These are phyloP conservation scores for Atrina japonica DNA, from an alignment of 2,888 invertebrate genomes.

Conservation along the genomic window DNA sequence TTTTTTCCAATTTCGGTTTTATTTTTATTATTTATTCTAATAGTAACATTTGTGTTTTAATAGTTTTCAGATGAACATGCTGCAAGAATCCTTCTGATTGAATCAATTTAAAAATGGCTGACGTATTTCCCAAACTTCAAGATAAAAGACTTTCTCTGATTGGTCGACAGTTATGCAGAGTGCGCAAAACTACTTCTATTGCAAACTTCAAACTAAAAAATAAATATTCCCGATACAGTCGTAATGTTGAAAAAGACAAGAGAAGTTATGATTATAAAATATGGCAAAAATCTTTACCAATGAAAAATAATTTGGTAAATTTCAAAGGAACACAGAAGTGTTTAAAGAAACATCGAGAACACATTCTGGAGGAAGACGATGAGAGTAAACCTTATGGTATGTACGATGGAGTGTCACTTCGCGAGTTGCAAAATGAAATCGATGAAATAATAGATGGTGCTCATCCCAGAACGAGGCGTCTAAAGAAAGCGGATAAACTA, in stretches of 20 bases:
- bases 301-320: slow-evolving; percentile 28
- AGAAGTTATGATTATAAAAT: slow-evolving; percentile 33
- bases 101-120: slow-evolving; percentile 12
- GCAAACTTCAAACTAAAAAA: slow-evolving; percentile 30
- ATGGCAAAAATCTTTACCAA: slow-evolving; percentile 35
- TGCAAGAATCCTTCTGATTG: no score
- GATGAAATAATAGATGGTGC: slow-evolving; percentile 22
- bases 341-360: slow-evolving; percentile 30
- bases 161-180: slow-evolving; percentile 20
- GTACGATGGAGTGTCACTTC: slow-evolving; percentile 35
- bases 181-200: slow-evolving; percentile 37
- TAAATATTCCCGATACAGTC: slow-evolving; percentile 22
- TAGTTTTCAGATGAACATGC: no score
- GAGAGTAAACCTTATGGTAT: slow-evolving; percentile 30
- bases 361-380: slow-evolving; percentile 21
- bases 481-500: slow-evolving; percentile 24
- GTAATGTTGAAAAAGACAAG: slow-evolving; percentile 29
- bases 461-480: slow-evolving; percentile 29
- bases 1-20: no score
- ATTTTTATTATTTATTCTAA: no score
- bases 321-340: slow-evolving; percentile 36
- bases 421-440: slow-evolving; percentile 30
- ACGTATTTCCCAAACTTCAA: slow-evolving; percentile 39
- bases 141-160: slow-evolving; percentile 35
- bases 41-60: no score